Base-by-base conservation (phyloP, 2,113 vertebrate genomes). In the Peucedramus taeniatus region DNA sequence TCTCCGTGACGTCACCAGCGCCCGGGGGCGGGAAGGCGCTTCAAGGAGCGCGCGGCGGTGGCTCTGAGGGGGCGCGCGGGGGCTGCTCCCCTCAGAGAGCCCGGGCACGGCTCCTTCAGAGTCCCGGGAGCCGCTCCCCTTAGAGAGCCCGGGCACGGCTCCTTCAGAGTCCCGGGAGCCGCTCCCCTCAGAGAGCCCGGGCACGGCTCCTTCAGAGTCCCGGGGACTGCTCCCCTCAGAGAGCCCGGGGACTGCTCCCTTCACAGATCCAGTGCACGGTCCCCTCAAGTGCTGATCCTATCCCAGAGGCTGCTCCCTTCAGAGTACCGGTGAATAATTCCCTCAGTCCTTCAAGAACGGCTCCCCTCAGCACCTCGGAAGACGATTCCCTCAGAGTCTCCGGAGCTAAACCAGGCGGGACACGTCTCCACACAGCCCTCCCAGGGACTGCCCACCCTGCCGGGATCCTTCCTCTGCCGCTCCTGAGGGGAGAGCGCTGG, bases 391-490 rank as follows among this genome's bases (percentile, higher is more conserved):
- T 19, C 63, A 20, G 22, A 6, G 11, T 3, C 15, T n/a, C 45
- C 14, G 2, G 13, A 15, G 21, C 54, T 27, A 21, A n/a, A 28
- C 20, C 16, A 3, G 2, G 53, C 3, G 1, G 22, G 56, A 51
- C 14, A 6, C 3, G 12, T 3, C 56, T 26, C 26, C 56, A 13
- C 23, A 9, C 11, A 7, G 7, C 3, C 16, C 27, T 31, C 13
- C 20, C 13, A 39, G 49, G 9, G 31, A 42, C 6, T 7, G 45
- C 4, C 45, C 3, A 1, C 35, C 23, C 28, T 11, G 50, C 45
- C 4, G 2, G 8, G 57, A 1, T 8, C 12, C 31, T 16, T 35
- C 20, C 30, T 26, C 35, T 3, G 22, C 44, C 8, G 5, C 15
- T 27, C 31, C n/a, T 4, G 6, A 45, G 14, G 17, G 10, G 6